phyloP scores from a whole-genome alignment of 1,140 invertebrate genomes.

The Hyles vespertilio region DNA sequence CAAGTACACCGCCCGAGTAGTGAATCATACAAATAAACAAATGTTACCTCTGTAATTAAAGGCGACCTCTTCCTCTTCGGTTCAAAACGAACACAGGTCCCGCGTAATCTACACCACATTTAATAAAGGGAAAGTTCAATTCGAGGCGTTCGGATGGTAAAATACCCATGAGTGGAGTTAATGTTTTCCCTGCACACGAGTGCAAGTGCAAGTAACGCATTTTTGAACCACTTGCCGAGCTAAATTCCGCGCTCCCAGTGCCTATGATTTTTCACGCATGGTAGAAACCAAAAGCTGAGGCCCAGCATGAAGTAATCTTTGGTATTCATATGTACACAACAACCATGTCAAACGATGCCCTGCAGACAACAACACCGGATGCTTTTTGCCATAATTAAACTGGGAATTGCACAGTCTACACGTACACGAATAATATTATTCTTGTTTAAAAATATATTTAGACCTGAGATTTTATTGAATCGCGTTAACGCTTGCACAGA shows the following conservation, averaged over 20 bases:
- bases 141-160: background rate
- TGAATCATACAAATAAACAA: constrained; percentile 9
- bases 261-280: constrained; percentile 11
- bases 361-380: constrained; percentile 13
- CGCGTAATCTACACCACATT: background rate
- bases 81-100: constrained; percentile 1
- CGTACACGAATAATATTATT: constrained; percentile 17
- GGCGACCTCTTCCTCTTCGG: constrained; percentile 3
- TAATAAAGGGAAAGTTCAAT: background rate
- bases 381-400: constrained; percentile 6
- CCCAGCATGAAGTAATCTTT: constrained; percentile 7
- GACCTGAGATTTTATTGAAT: constrained; percentile 3
- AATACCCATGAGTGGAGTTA: constrained; percentile 12
- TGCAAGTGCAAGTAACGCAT: constrained; percentile 13
- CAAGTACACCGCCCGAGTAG: constrained; percentile 30
- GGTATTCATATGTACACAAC: constrained; percentile 2
- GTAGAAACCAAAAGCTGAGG: constrained; percentile 7
- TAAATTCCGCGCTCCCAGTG: constrained; percentile 9
- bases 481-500: too few relatives aligned
- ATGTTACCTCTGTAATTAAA: constrained; percentile 7
- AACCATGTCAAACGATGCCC: constrained; percentile 5
- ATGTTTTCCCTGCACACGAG: background rate
- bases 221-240: constrained; percentile 8
- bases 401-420: constrained; percentile 2
- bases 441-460: constrained; percentile 2